These are phyloP conservation scores for Falco rusticolus DNA, from an alignment of 2,797 vertebrate species.

Conservation along the genomic window DNA sequence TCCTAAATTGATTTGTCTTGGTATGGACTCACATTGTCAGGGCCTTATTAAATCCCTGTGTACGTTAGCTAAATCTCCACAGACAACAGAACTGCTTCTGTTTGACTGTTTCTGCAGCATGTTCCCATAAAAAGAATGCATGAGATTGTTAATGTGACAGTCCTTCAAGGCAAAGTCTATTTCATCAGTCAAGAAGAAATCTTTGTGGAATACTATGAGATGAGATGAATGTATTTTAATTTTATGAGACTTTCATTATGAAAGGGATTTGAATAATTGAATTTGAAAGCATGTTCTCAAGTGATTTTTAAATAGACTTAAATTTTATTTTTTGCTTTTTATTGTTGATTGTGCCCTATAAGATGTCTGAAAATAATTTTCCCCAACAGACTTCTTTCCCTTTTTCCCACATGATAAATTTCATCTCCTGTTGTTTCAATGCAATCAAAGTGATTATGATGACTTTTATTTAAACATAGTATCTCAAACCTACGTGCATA, in stretches of 20 bases:
- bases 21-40: background rate
- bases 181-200: slow-evolving; percentile 35
- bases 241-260: slow-evolving; percentile 14
- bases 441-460: background rate
- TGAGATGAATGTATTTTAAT: slow-evolving; percentile 44
- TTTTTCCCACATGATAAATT: background rate
- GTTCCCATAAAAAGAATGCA: slow-evolving; percentile 35
- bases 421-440: slow-evolving; percentile 1
- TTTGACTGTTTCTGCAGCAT: background rate
- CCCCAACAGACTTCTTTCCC: background rate
- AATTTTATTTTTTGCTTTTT: background rate
- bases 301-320: background rate
- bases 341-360: background rate
- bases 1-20: slow-evolving; percentile 29
- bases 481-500: background rate
- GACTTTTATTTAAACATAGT: background rate
- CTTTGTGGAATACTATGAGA: slow-evolving; percentile 31
- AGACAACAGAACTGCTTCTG: background rate
- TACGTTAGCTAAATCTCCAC: background rate
- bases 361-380: background rate
- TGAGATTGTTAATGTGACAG: slow-evolving; percentile 37
- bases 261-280: slow-evolving; percentile 48
- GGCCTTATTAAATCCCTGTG: background rate
- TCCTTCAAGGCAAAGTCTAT: slow-evolving; percentile 13
- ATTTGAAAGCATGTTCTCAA: slow-evolving; percentile 32